Conservation (phyloP, 1,140 invertebrate species). For the Brachionus rotundiformis region DNA sequence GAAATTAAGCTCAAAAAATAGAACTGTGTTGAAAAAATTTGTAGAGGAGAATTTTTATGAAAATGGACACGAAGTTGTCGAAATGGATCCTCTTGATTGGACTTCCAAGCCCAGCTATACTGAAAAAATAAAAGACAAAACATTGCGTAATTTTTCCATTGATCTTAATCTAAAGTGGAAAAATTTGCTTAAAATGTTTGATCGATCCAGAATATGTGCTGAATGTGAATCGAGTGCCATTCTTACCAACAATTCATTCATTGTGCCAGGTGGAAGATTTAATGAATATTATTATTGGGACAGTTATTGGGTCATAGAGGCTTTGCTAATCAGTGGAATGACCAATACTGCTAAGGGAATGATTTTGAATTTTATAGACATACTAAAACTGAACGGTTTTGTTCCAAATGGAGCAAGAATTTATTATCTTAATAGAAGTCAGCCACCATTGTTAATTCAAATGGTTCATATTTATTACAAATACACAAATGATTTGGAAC, state of each 20-base stretch:
- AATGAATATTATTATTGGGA: conserved; percentile 88
- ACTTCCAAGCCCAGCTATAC: neutral
- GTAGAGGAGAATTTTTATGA: conserved; percentile 25
- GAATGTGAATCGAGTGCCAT: conserved; percentile 24
- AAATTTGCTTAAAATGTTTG: conserved; percentile 32
- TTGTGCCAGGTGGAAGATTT: conserved; percentile 88
- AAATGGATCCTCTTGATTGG: conserved; percentile 32
- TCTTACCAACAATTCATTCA: conserved; percentile 58
- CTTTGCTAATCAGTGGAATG: conserved; percentile 81
- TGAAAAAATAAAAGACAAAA: conserved; percentile 4
- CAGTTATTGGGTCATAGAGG: conserved; percentile 87
- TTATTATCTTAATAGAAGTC: conserved; percentile 80
- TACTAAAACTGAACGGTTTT: conserved; percentile 68
- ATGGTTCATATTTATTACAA: conserved; percentile 69
- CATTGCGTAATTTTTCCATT: neutral
- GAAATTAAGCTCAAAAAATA: neutral
- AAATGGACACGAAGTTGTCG: neutral
- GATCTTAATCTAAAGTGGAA: conserved; percentile 44
- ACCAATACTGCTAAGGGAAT: conserved; percentile 75
- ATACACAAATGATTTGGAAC: conserved; percentile 12
- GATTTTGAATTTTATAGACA: conserved; percentile 60
- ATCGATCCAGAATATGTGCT: neutral
- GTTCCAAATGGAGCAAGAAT: conserved; percentile 86
- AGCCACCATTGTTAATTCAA: conserved; percentile 79
- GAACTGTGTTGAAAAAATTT: conserved; percentile 2